Base-by-base conservation (phyloP, 92 coral and sea anemone species). In the Porites divaricata region DNA sequence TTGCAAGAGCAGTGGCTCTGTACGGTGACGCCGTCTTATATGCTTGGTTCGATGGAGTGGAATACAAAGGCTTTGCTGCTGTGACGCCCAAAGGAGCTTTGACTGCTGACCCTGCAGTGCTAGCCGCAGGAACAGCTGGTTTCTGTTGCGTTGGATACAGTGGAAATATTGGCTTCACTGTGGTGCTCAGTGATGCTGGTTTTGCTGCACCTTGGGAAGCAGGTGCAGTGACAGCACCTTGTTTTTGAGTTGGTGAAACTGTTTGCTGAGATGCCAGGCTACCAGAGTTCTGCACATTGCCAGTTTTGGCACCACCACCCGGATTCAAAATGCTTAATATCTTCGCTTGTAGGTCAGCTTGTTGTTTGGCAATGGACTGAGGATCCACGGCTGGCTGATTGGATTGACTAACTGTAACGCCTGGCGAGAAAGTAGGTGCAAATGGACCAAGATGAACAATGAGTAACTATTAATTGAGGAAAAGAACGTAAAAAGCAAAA, bases 271-370 rank as follows among this genome's bases (percentile, higher is more conserved):
- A 50, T 56, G 61, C 52, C 9, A 63, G 9, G 63, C 49, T 78
- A 48, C 69, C 65, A 70, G 67, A 17, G 16, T 77, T 73, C 57
- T 23, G 26, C 17, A 65, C 54, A 54, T 76, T 53, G n/a, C 85
- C 82, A 16, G 87, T 41, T 51, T 81, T 87, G 21, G 93, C 67
- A 17, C 71, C 74, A 28, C 85, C 75, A 49, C 88, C 90, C 21
- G 99, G 99, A 77, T 97, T 97, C 59, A 97, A 88, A 74, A 97
- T 97, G 72, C 99, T 97, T 72, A 97, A 85, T 81, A 97, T 97
- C 86, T 97, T 97, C 24, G 99, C 99, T 88, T 97, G 99, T 5
- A 97, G 98, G 86, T 97, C 99, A 0, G 99, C 99, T 85, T 97
- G 99, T 63, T 97, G 99, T 58, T 93, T 90, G 72, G 99, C 99